Evolutionary conservation across 1,140 invertebrate species (phyloP).

Genomic region (Bombus fervidus): DNA sequence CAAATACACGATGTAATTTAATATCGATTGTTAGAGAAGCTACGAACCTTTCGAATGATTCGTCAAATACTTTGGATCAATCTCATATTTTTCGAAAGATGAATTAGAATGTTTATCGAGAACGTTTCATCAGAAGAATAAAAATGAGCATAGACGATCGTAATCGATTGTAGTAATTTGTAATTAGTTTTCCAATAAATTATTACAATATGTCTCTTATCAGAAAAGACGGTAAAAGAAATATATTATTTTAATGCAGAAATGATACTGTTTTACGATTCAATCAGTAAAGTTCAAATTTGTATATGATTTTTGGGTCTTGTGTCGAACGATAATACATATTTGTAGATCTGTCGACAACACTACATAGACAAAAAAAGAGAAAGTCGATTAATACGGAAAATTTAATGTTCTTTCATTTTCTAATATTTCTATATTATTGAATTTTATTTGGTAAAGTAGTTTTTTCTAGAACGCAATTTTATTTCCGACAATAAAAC

Average conservation of each 20-base stretch:
- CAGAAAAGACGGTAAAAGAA: no score
- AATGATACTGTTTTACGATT: neutral
- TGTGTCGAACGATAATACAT: no score
- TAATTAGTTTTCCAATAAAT: neutral
- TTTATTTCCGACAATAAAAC: slow-evolving; percentile 15
- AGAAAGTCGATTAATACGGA: neutral
- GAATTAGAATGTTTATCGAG: neutral
- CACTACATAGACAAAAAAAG: neutral
- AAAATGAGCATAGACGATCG: neutral
- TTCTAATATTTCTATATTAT: neutral
- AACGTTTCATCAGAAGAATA: neutral
- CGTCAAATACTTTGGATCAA: neutral
- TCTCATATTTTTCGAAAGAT: neutral
- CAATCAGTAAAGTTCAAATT: neutral
- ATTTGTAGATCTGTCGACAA: neutral
- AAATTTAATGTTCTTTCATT: neutral
- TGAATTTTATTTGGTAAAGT: neutral
- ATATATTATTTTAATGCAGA: no score
- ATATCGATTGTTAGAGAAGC: neutral
- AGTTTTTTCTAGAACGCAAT: neutral
- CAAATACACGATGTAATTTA: neutral
- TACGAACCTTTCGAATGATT: no score
- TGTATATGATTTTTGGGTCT: neutral
- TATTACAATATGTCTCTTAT: neutral
- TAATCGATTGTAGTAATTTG: neutral